These are phyloP conservation scores for Aphelenchoides avenae DNA, from an alignment of 1,140 invertebrate species.

Conservation along the genomic window DNA sequence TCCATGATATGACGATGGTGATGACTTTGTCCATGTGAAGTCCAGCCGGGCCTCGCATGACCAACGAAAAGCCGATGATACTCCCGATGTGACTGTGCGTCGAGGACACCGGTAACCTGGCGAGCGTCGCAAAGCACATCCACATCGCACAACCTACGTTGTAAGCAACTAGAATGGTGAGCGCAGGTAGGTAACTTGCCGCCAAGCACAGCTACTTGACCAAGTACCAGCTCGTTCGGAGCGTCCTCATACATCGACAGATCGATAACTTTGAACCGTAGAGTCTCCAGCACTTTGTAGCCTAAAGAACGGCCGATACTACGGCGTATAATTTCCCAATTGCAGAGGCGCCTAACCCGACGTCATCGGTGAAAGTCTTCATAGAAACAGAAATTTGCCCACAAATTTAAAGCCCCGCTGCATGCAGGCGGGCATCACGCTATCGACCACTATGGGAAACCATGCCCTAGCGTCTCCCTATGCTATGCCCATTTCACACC, in stretches of 20 bases:
- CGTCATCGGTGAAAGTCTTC: no score
- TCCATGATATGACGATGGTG: slow-evolving; percentile 56
- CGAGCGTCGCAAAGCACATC: slow-evolving; percentile 83
- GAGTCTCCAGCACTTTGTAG: slow-evolving; percentile 60
- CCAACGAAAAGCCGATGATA: slow-evolving; percentile 88
- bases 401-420: no score
- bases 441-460: no score
- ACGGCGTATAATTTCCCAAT: no score
- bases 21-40: slow-evolving; percentile 61
- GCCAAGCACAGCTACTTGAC: slow-evolving; percentile 47
- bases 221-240: slow-evolving; percentile 22
- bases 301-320: no score
- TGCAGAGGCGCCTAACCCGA: no score
- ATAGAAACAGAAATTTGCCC: neutral
- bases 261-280: slow-evolving; percentile 55
- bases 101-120: slow-evolving; percentile 82
- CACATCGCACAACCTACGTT: slow-evolving; percentile 74
- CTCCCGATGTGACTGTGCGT: slow-evolving; percentile 96
- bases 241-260: slow-evolving; percentile 43
- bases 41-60: slow-evolving; percentile 76
- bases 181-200: no score
- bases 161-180: no score
- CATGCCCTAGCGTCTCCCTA: no score
- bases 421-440: no score
- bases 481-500: no score